phyloP scores from a whole-genome alignment of 2,113 vertebrate genomes.

The Pelmatolapia mariae region DNA sequence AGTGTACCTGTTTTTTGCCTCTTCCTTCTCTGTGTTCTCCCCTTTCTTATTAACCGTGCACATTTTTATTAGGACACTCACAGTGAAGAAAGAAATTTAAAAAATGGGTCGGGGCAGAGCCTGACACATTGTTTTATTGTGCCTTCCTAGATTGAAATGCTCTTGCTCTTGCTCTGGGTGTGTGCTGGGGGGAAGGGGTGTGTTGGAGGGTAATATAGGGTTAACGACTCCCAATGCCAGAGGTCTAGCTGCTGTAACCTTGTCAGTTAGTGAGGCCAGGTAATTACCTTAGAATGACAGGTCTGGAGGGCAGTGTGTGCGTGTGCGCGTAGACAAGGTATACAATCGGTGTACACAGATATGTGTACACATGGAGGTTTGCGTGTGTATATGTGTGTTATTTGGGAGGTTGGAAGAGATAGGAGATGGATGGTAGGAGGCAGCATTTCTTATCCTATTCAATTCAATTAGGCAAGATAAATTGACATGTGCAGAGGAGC shows the following conservation, averaged over 20 bases:
- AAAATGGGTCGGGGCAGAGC: background rate
- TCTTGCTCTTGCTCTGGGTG: background rate
- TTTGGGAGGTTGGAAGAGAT: constrained; percentile 8
- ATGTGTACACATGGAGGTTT: background rate
- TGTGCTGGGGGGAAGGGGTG: background rate
- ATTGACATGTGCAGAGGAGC: constrained; percentile 46
- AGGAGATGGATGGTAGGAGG: constrained; percentile 20
- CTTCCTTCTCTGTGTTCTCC: background rate
- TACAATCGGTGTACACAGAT: background rate
- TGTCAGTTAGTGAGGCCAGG: constrained; percentile 62
- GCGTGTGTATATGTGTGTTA: background rate
- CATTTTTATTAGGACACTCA: background rate
- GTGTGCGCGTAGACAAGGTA: background rate
- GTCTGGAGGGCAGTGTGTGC: constrained; percentile 42
- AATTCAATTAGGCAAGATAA: constrained; percentile 57
- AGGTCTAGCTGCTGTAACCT: constrained; percentile 54
- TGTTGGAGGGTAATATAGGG: constrained; percentile 30
- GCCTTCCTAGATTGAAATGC: background rate
- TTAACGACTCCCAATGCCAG: constrained; percentile 49
- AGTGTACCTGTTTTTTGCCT: background rate
- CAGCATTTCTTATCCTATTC: constrained; percentile 48
- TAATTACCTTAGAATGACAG: constrained; percentile 66
- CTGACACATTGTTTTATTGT: constrained; percentile 29
- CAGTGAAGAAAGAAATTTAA: constrained; percentile 23
- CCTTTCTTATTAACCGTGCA: constrained; percentile 30